Evolutionary conservation across 2,888 invertebrate species (phyloP), one percentile per base, ranked within the genome.

Genomic region (Chalcis sispes): DNA sequence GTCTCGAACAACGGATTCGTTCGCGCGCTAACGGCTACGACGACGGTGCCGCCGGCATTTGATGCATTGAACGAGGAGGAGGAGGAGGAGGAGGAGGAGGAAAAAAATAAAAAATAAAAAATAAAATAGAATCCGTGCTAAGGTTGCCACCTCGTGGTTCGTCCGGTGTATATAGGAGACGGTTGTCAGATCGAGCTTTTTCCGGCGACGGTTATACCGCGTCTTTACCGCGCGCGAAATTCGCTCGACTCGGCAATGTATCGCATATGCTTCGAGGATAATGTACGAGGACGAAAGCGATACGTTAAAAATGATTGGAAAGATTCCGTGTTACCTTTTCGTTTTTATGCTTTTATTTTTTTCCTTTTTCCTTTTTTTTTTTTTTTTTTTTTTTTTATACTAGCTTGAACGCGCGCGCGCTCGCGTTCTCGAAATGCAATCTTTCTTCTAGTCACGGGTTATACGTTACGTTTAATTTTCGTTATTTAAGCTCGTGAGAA

Each of bases 51-150:
- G 42, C 13, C 23, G 18, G 36, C 56, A 42, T 2, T 40, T 20
- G 62, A 54, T 62, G 54, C 42, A 71, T 18, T 25, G 62, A 23
- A 8, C 23, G 59, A 32, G 42, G 4, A 29, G 25, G 23, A 42
- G 27, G 13, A 0, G 15, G 15, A 40, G 40, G 8, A 27, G 13
- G 52, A 32, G 65, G 10, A 15, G 25, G 25, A 40, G 13, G 18
- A 25, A 58, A 23, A 29, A 18, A 15, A 13, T 32, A 20, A 18
- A 15, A 25, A 46, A 65, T 10, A 20, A 32, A 25, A 64, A 66
- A 69, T 84, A 84, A 88, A 88, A 87, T 88, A 87, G 88, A 88
- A 84, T 83, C 78, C 83, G 84, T 88, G 88, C 86, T 88, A 87
- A 88, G 88, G 87, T 88, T 87, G 86, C 85, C 54, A 27, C 18